Evolutionary conservation across 2,797 vertebrate species (phyloP), one percentile per base, ranked within the genome.

Genomic region (Oophaga sylvatica): DNA sequence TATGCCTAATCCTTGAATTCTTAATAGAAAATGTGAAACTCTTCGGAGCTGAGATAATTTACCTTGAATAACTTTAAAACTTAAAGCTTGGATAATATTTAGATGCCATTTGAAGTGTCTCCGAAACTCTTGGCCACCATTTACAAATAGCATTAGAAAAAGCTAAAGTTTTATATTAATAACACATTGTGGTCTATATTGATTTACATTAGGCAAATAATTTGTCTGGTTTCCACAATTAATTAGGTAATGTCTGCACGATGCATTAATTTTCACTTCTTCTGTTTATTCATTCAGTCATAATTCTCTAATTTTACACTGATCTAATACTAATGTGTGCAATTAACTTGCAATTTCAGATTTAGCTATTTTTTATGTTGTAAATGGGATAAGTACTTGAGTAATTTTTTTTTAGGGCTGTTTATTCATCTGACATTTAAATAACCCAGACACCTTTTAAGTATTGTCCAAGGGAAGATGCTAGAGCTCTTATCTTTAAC

Each of bases 1-100:
- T 77, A 48, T 87, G 22, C 85, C 35, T 81, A 87, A 87, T 81
- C 79, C 85, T 48, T 81, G 45, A 62, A 81, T 81, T 76, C 29
- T 63, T 81, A 81, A 87, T 76, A 87, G 80, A 81, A 87, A 76
- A 29, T 22, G 63, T 77, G 70, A 82, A 65, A 35, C 68, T 86
- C 78, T 73, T 73, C 62, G 15, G 53, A 62, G 65, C 31, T 59
- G 26, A 45, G 56, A 71, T 22, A 19, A 73, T 29, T 75, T 81
- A 76, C 68, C 70, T 82, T 65, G 63, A 80, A 80, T 63, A 80
- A 80, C 31, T 65, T 48, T 65, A 81, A 81, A 87, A 45, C 17
- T 48, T 82, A 75, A 75, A 82, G 76, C 86, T 82, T 59, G 70
- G 19, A 57, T 76, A 75, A 76, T 81, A 82, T 81, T 87, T 57